Evolutionary conservation across 92 coral and sea anemone genomes (phyloP).

Genomic region (Nematostella vectensis): DNA sequence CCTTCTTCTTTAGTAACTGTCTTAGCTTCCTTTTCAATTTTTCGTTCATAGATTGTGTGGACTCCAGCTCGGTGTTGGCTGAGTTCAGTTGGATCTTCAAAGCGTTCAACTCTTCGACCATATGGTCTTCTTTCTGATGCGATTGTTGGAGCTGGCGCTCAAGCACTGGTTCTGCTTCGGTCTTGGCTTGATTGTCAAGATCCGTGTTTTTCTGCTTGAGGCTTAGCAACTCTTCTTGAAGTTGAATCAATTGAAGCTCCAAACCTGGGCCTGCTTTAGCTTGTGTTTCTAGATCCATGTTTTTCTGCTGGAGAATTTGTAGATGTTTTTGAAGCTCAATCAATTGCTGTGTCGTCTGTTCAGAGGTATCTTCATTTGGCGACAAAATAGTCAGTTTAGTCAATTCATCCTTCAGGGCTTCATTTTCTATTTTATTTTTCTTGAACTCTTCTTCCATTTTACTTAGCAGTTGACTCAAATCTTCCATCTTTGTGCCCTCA

Average conservation of each 20-base stretch:
- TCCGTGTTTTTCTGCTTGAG: slow-evolving; percentile 25
- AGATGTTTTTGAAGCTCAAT: background rate
- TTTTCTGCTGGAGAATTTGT: too few relatives aligned
- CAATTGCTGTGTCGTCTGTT: background rate
- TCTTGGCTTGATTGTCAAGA: slow-evolving; percentile 15
- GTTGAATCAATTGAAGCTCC: background rate
- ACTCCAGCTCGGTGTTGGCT: slow-evolving; percentile 40
- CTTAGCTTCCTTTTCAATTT: slow-evolving; percentile 58
- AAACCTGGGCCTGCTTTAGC: background rate
- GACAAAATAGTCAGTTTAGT: too few relatives aligned
- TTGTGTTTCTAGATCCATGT: background rate
- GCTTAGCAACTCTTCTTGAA: slow-evolving; percentile 31
- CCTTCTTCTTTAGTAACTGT: slow-evolving; percentile 48
- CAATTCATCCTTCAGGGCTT: background rate
- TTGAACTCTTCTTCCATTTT: background rate
- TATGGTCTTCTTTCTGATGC: slow-evolving; percentile 6
- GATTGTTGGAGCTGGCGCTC: slow-evolving; percentile 9
- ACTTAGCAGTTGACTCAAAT: background rate
- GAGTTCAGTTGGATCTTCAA: slow-evolving; percentile 17
- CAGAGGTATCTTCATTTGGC: slow-evolving; percentile 20
- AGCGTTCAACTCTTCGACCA: slow-evolving; percentile 14
- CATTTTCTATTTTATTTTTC: background rate
- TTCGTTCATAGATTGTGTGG: slow-evolving; percentile 50
- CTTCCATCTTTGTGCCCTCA: background rate
- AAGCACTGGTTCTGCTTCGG: slow-evolving; percentile 3